These are phyloP conservation scores for Damaliscus lunatus DNA, from an alignment of 2,113 vertebrate genomes.

Conservation along the genomic window DNA sequence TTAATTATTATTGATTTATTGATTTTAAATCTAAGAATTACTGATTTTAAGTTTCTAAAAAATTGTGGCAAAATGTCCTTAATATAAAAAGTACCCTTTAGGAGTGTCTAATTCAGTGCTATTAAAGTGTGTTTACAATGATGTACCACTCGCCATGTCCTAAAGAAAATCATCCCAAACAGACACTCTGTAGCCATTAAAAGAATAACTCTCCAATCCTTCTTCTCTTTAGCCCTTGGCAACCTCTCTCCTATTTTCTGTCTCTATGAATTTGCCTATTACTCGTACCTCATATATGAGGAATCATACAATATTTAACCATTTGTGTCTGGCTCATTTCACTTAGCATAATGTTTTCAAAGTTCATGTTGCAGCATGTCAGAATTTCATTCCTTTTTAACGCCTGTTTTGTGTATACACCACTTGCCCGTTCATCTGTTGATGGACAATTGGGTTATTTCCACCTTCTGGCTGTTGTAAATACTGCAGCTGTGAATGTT, in stretches of 20 bases:
- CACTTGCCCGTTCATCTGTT: not conserved
- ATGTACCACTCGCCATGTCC: not conserved
- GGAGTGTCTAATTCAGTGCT: not conserved
- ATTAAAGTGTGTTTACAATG: not conserved
- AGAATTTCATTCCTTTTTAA: not conserved
- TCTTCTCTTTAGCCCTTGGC: too few species aligned
- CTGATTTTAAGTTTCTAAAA: not conserved
- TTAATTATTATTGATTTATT: not conserved
- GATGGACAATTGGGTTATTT: not conserved
- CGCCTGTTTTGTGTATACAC: too few species aligned
- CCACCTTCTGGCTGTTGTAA: not conserved
- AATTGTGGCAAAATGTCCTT: not conserved
- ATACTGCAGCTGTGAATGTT: not conserved
- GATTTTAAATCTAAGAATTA: not conserved
- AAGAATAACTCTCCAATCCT: not conserved
- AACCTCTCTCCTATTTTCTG: not conserved
- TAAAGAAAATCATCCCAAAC: not conserved
- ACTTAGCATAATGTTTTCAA: not conserved
- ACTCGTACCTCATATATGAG: too few species aligned
- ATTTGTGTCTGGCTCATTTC: not conserved
- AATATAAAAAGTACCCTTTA: not conserved
- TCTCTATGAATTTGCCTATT: not conserved
- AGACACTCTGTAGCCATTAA: not conserved
- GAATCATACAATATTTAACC: not conserved
- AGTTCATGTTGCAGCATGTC: not conserved